Percentiles rank a stretch among this genome's conserved stretches.
phyloP scores from a whole-genome alignment of 2,888 invertebrate species.

The Xestia rhomboidea region DNA sequence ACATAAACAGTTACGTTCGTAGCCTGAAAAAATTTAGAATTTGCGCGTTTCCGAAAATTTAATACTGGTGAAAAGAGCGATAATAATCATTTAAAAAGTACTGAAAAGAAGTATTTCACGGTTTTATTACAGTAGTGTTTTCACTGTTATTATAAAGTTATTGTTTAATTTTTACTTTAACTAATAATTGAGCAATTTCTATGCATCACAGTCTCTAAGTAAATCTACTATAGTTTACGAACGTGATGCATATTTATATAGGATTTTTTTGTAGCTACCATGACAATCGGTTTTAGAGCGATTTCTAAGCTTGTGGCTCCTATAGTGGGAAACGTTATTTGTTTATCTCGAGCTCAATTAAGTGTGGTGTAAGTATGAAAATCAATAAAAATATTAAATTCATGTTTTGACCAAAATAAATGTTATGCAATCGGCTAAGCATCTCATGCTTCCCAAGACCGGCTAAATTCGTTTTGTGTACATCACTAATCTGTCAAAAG shows the following conservation, averaged over 20 bases:
- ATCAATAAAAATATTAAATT: constrained; percentile 3
- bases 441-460: constrained; percentile 20
- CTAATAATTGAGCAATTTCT: neutral
- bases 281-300: constrained; percentile 84
- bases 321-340: constrained; percentile 79
- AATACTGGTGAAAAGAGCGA: neutral
- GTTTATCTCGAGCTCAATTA: constrained; percentile 81
- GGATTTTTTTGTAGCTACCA: constrained; percentile 65
- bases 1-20: constrained; percentile 25
- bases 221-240: constrained; percentile 55
- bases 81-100: neutral
- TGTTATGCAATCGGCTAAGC: constrained; percentile 68
- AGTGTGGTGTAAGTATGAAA: constrained; percentile 81
- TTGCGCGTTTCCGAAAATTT: too few relatives aligned
- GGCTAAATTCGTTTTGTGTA: constrained; percentile 35
- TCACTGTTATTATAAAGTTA: neutral
- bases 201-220: neutral
- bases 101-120: neutral
- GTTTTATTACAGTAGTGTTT: neutral
- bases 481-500: constrained; percentile 55
- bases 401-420: neutral
- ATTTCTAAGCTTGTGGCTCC: constrained; percentile 82
- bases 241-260: constrained; percentile 53
- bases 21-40: neutral
- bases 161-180: neutral